phyloP scores from a whole-genome alignment of 92 coral and sea anemone genomes.

The Actinernus sp. region DNA sequence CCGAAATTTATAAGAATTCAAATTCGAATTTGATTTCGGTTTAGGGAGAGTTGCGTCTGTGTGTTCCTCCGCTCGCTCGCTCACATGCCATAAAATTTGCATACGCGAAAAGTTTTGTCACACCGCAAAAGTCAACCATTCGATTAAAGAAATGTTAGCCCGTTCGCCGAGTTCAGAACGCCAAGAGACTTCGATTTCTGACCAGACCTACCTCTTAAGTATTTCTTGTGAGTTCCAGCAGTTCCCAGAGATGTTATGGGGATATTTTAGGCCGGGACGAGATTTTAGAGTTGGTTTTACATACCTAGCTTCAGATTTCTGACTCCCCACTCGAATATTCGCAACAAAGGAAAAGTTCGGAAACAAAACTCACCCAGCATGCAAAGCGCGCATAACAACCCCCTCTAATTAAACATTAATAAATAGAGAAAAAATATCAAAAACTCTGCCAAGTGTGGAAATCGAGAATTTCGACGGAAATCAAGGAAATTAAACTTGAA shows the following conservation, averaged over 20 bases:
- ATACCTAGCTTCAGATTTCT: conserved; percentile 69
- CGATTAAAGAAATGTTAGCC: conserved; percentile 55
- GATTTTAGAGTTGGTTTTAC: conserved; percentile 70
- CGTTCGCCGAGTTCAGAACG: conserved; percentile 24
- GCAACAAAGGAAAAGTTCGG: conserved; percentile 86
- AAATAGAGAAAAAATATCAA: conserved; percentile 42
- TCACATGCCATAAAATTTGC: conserved; percentile 91
- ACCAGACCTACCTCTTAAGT: conserved; percentile 24
- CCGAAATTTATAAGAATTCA: not conserved
- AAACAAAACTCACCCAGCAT: conserved; percentile 91
- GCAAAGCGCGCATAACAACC: conserved; percentile 76
- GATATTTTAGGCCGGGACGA: conserved; percentile 27
- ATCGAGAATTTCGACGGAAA: conserved; percentile 7
- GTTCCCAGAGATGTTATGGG: conserved; percentile 38
- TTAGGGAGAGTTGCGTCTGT: conserved; percentile 47
- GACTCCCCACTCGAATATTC: conserved; percentile 70
- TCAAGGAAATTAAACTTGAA: not conserved
- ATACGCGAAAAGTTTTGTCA: conserved; percentile 88
- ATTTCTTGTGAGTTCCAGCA: conserved; percentile 24
- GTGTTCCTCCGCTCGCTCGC: conserved; percentile 59
- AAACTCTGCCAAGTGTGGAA: conserved; percentile 28
- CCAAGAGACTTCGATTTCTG: conserved; percentile 5
- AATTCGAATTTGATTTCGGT: not conserved
- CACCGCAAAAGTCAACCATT: conserved; percentile 84
- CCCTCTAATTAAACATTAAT: conserved; percentile 85